Conservation (phyloP, 2,888 invertebrate genomes). For the Xanthorhoe designata region DNA sequence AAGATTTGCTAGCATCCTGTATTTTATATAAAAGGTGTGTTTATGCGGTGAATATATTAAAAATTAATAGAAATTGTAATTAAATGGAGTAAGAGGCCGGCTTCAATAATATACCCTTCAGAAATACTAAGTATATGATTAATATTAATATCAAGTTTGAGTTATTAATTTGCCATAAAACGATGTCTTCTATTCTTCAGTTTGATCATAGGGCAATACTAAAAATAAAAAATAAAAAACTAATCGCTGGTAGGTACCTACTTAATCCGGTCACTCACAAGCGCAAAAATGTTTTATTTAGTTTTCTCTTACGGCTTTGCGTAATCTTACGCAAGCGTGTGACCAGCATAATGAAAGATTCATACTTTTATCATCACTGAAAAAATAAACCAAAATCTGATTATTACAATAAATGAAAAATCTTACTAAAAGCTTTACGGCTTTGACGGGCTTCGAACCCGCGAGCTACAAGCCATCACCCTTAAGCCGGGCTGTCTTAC, state of each 20-base stretch:
- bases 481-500: too few relatives aligned
- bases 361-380: not conserved
- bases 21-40: slow-evolving; percentile 23
- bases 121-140: not conserved
- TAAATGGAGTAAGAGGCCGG: slow-evolving; percentile 1
- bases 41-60: slow-evolving; percentile 18
- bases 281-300: too few relatives aligned
- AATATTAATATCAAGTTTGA: not conserved
- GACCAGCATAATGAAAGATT: too few relatives aligned
- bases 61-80: slow-evolving; percentile 33
- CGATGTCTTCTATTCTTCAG: not conserved
- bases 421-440: too few relatives aligned
- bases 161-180: not conserved
- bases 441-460: too few relatives aligned
- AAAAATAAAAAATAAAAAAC: too few relatives aligned
- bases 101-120: not conserved
- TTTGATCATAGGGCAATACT: not conserved
- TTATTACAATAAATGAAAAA: too few relatives aligned
- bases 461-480: too few relatives aligned
- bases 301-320: too few relatives aligned
- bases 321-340: too few relatives aligned
- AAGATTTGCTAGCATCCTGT: slow-evolving; percentile 34
- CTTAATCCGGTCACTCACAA: too few relatives aligned
- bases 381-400: not conserved
- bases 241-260: too few relatives aligned